phyloP scores from a whole-genome alignment of 2,113 vertebrate species.

The Mesocricetus auratus region DNA sequence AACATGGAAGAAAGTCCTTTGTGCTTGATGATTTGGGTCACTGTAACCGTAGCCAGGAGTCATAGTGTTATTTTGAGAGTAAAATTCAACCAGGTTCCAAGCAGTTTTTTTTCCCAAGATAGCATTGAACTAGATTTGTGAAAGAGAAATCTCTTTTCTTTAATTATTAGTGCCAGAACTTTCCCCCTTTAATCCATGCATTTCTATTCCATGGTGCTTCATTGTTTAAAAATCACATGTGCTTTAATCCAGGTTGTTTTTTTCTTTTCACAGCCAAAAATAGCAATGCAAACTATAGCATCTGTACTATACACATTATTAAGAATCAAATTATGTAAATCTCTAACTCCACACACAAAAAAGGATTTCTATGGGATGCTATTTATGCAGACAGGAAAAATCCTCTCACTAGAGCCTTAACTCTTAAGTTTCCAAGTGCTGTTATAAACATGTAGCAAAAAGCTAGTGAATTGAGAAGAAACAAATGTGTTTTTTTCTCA shows the following conservation, averaged over 20 bases:
- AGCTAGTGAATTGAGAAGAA: not conserved
- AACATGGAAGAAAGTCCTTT: not conserved
- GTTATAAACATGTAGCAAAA: slow-evolving; percentile 36
- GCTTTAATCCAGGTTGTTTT: slow-evolving; percentile 61
- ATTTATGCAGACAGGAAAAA: slow-evolving; percentile 69
- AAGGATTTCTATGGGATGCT: slow-evolving; percentile 60
- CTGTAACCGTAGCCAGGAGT: not conserved
- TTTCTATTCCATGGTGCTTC: slow-evolving; percentile 26
- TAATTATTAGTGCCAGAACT: slow-evolving; percentile 1
- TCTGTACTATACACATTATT: slow-evolving; percentile 63
- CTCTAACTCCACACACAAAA: slow-evolving; percentile 51
- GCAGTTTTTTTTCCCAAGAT: not conserved
- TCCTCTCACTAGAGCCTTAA: slow-evolving; percentile 56
- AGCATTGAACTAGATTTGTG: not conserved
- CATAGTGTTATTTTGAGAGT: not conserved
- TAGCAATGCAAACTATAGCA: slow-evolving; percentile 65
- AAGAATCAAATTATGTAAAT: slow-evolving; percentile 75
- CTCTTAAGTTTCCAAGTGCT: slow-evolving; percentile 57
- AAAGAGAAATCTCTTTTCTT: not conserved
- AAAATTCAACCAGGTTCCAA: not conserved
- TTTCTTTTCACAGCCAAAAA: slow-evolving; percentile 63
- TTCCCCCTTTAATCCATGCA: slow-evolving; percentile 29
- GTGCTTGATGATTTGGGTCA: not conserved
- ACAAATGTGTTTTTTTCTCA: not conserved
- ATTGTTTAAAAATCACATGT: slow-evolving; percentile 52